Evolutionary conservation across 2,797 vertebrate species (phyloP).

Genomic region (Enteromius paludinosus): DNA sequence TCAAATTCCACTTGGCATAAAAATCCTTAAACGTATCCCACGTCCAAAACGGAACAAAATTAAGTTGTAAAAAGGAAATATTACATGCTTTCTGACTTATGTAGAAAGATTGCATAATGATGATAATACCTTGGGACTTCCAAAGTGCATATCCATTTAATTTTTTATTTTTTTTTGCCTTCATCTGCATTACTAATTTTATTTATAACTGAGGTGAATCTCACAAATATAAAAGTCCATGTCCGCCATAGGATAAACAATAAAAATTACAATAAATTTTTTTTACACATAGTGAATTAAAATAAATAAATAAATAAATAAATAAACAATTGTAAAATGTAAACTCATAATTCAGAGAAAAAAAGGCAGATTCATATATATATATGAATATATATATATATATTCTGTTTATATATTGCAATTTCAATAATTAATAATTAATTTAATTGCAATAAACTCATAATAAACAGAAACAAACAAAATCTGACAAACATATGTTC

Average conservation of each 20-base stretch:
- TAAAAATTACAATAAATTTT: no score
- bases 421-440: no score
- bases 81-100: constrained; percentile 40
- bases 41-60: constrained; percentile 27
- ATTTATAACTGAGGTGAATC: background rate
- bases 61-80: constrained; percentile 18
- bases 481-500: background rate
- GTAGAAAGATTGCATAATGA: constrained; percentile 65
- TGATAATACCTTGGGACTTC: constrained; percentile 57
- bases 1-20: constrained; percentile 44
- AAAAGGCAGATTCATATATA: background rate
- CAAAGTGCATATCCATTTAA: constrained; percentile 59
- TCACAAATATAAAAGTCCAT: background rate
- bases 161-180: constrained; percentile 7
- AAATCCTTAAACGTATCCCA: constrained; percentile 33
- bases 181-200: background rate
- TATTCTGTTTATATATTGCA: background rate
- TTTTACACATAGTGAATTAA: background rate
- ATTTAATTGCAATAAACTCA: no score
- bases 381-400: background rate
- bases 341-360: background rate
- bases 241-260: background rate
- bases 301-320: background rate
- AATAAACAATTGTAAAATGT: background rate
- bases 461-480: background rate